A percentile compares a stretch with the other conserved stretches of the same genome.
These are phyloP conservation scores for Drosophila fuyamai DNA, from an alignment of 1,140 invertebrate genomes.

Conservation along the genomic window DNA sequence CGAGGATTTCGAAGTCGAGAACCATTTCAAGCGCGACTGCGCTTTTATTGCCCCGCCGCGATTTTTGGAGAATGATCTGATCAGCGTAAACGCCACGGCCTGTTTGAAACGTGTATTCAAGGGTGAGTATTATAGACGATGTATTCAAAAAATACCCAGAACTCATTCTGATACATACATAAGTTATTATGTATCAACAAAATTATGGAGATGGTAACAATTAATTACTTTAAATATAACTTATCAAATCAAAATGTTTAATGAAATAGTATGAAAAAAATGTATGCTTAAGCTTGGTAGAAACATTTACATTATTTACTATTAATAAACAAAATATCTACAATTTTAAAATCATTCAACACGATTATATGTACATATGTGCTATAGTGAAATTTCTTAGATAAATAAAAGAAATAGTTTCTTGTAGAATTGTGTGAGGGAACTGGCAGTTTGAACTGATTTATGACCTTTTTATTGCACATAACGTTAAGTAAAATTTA, in stretches of 20 bases:
- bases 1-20: conserved; percentile 72
- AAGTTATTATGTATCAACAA: no score
- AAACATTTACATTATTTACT: background rate
- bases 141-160: background rate
- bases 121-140: conserved; percentile 43
- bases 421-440: background rate
- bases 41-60: conserved; percentile 71
- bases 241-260: no score
- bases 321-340: background rate
- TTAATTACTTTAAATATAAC: no score
- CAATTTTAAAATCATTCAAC: background rate
- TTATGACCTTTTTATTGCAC: conserved; percentile 16
- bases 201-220: no score
- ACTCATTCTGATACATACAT: background rate
- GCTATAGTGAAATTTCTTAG: background rate
- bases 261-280: no score
- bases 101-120: conserved; percentile 70
- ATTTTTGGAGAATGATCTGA: conserved; percentile 62
- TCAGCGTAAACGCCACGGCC: conserved; percentile 70
- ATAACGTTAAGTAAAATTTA: background rate
- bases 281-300: background rate
- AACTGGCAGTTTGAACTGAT: conserved; percentile 6
- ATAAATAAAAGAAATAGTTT: background rate
- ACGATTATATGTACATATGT: no score
- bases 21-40: conserved; percentile 79